These are phyloP conservation scores for Trachemys scripta DNA, from an alignment of 2,113 vertebrate genomes.

Conservation along the genomic window DNA sequence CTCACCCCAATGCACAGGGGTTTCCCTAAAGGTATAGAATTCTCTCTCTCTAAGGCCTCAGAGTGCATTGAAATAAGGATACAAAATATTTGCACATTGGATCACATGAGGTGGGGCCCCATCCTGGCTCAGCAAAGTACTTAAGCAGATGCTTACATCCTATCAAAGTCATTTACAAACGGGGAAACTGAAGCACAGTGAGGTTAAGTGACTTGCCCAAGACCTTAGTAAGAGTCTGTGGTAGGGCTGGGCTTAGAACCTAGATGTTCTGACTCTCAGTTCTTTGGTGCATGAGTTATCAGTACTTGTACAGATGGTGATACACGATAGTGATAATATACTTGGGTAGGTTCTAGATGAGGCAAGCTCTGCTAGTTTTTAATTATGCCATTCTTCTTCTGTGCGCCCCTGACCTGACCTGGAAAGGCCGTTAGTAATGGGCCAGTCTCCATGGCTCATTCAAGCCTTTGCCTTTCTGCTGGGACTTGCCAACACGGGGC, in stretches of 20 bases:
- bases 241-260: too few species aligned
- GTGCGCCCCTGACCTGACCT: not conserved
- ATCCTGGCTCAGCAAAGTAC: not conserved
- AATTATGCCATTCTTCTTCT: not conserved
- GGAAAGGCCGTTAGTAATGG: not conserved
- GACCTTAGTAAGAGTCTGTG: too few species aligned
- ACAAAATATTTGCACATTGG: not conserved
- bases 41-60: not conserved
- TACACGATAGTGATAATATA: too few species aligned
- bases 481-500: not conserved
- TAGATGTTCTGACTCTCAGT: too few species aligned
- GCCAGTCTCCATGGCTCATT: not conserved
- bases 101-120: not conserved
- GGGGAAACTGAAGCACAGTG: too few species aligned
- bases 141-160: not conserved
- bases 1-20: not conserved
- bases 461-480: not conserved
- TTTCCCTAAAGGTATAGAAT: not conserved
- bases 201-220: too few species aligned
- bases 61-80: not conserved
- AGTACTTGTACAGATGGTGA: too few species aligned
- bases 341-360: too few species aligned
- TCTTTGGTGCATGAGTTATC: too few species aligned
- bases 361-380: not conserved
- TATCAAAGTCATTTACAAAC: not conserved